Evolutionary conservation across 2,113 vertebrate genomes (phyloP).

Genomic region (Sylvilagus bachmani): DNA sequence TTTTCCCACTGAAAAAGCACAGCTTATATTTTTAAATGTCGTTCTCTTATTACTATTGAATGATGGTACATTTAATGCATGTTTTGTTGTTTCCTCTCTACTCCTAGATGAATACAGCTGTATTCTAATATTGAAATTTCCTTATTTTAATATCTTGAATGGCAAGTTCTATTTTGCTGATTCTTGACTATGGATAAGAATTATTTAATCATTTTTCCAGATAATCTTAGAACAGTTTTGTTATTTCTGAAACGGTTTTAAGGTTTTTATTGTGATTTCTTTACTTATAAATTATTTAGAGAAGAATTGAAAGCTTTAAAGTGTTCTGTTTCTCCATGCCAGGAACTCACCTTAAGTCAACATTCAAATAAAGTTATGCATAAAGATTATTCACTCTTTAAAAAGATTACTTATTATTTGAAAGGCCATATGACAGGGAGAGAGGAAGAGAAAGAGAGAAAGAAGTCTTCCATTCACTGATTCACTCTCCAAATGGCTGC

Average conservation of each 20-base stretch:
- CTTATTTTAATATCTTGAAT: not conserved
- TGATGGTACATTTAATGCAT: not conserved
- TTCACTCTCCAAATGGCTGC: too few species aligned
- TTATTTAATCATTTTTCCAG: not conserved
- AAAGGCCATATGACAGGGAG: too few species aligned
- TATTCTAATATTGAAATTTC: not conserved
- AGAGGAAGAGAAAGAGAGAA: too few species aligned
- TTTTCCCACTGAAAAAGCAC: not conserved
- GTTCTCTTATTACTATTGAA: not conserved
- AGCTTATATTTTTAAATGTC: not conserved
- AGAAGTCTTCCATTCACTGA: too few species aligned
- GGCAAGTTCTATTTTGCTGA: not conserved
- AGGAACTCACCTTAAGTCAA: not conserved
- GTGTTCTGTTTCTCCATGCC: not conserved
- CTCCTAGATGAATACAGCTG: not conserved
- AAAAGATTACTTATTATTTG: too few species aligned
- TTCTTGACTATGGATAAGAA: not conserved
- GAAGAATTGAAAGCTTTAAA: not conserved
- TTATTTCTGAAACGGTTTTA: not conserved
- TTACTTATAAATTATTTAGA: not conserved
- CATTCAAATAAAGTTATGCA: not conserved
- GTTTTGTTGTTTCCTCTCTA: not conserved
- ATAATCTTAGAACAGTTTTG: not conserved
- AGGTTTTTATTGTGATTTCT: not conserved
- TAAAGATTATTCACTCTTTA: not conserved